These are phyloP conservation scores for Enteromius trimaculatus DNA, from an alignment of 2,797 vertebrate species.

Conservation along the genomic window DNA sequence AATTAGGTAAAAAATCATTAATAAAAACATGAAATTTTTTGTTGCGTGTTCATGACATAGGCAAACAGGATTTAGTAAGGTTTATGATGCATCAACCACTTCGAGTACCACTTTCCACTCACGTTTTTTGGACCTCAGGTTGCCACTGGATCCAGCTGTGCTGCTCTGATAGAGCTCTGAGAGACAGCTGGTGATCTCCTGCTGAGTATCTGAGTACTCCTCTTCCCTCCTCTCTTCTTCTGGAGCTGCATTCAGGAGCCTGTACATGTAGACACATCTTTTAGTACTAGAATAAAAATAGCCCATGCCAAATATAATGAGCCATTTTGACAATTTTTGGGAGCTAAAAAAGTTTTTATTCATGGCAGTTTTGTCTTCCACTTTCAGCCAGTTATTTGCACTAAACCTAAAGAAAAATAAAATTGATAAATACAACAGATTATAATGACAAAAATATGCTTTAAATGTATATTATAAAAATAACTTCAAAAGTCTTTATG, in stretches of 20 bases:
- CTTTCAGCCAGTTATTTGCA: neutral
- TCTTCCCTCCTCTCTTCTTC: slow-evolving; percentile 66
- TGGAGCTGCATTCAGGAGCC: slow-evolving; percentile 82
- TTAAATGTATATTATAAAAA: neutral
- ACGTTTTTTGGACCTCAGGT: slow-evolving; percentile 81
- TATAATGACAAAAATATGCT: neutral
- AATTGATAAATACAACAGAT: neutral
- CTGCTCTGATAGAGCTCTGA: slow-evolving; percentile 87
- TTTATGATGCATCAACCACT: neutral
- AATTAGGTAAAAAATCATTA: neutral
- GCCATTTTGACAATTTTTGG: too few relatives aligned
- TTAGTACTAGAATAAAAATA: neutral
- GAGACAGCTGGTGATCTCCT: slow-evolving; percentile 80
- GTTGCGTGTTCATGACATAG: neutral
- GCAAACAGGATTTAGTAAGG: neutral
- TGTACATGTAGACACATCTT: slow-evolving; percentile 57
- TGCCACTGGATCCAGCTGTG: slow-evolving; percentile 65
- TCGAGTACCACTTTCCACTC: slow-evolving; percentile 51
- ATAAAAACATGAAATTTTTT: neutral
- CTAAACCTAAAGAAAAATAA: neutral
- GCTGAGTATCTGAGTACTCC: slow-evolving; percentile 69
- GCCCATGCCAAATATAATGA: neutral
- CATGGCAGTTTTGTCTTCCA: neutral
- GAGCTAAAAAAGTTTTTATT: neutral
- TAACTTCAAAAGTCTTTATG: neutral